phyloP scores from a whole-genome alignment of 2,888 invertebrate species.

The Myopa tessellatipennis region DNA sequence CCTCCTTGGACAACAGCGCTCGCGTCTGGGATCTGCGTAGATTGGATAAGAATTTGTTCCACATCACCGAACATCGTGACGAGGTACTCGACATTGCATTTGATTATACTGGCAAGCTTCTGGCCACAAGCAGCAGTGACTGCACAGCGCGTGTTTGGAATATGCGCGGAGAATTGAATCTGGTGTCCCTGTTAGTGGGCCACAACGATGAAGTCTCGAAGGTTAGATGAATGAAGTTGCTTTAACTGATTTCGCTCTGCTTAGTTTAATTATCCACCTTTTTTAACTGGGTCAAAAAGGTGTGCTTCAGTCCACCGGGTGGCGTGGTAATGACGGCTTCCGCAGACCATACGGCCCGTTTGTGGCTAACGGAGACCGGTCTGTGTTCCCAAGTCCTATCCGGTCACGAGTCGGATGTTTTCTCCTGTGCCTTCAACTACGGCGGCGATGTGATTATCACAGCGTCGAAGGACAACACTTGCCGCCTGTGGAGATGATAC shows the following conservation, averaged over 20 bases:
- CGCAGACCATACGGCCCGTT: conserved; percentile 78
- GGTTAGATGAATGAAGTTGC: conserved; percentile 60
- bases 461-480: conserved; percentile 85
- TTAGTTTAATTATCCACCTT: conserved; percentile 30
- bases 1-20: conserved; percentile 78
- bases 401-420: conserved; percentile 83
- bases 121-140: conserved; percentile 83
- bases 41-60: conserved; percentile 69
- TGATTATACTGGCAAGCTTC: conserved; percentile 77
- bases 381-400: conserved; percentile 79
- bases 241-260: background rate
- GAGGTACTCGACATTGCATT: conserved; percentile 83
- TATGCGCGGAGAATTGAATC: conserved; percentile 71
- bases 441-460: conserved; percentile 82
- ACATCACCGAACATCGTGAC: conserved; percentile 74
- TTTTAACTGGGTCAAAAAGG: conserved; percentile 65
- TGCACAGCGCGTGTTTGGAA: conserved; percentile 80
- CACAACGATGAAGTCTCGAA: conserved; percentile 79
- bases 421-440: conserved; percentile 85
- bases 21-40: conserved; percentile 77
- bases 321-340: conserved; percentile 80
- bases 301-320: conserved; percentile 84
- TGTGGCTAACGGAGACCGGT: conserved; percentile 76
- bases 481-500: conserved; percentile 82
- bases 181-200: conserved; percentile 73